A percentile compares a stretch with the other conserved stretches of the same genome.
Evolutionary conservation across 2,888 invertebrate species (phyloP).

Genomic region (Blastobasis lacticolella): DNA sequence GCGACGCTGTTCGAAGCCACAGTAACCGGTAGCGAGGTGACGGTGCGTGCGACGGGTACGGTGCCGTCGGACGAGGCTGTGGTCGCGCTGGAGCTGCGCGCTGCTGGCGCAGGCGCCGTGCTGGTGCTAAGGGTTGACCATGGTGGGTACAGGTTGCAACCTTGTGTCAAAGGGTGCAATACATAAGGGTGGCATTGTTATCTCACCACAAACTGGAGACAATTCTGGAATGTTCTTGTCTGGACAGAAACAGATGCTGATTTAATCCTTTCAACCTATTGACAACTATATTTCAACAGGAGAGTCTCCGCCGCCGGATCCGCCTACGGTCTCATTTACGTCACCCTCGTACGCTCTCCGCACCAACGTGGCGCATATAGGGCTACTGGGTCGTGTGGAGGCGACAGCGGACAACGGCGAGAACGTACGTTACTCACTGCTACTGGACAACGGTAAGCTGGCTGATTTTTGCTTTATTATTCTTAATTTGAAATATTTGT

Average conservation of each 20-base stretch:
- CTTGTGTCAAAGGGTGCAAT: too few relatives aligned
- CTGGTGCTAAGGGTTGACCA: slow-evolving; percentile 25
- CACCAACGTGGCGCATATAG: slow-evolving; percentile 36
- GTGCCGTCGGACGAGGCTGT: slow-evolving; percentile 25
- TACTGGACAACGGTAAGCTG: slow-evolving; percentile 31
- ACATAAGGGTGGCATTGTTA: too few relatives aligned
- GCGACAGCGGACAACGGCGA: slow-evolving; percentile 52
- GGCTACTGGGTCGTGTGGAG: slow-evolving; percentile 38
- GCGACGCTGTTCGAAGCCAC: slow-evolving; percentile 29
- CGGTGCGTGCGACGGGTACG: slow-evolving; percentile 21
- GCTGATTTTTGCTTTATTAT: too few relatives aligned
- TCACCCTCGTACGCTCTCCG: slow-evolving; percentile 38
- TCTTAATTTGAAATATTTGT: too few relatives aligned
- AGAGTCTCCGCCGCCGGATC: slow-evolving; percentile 10
- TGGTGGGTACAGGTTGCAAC: background rate
- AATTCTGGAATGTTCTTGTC: too few relatives aligned
- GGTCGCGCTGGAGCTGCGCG: slow-evolving; percentile 37
- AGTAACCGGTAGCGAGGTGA: slow-evolving; percentile 25
- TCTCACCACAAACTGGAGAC: too few relatives aligned
- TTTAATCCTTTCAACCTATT: too few relatives aligned
- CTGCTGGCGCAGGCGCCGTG: slow-evolving; percentile 34
- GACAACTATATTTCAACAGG: too few relatives aligned
- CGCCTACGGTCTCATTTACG: slow-evolving; percentile 39
- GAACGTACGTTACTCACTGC: slow-evolving; percentile 37
- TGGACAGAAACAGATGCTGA: too few relatives aligned